These are phyloP conservation scores for Linnaemya vulpina DNA, from an alignment of 2,888 invertebrate genomes.

Conservation along the genomic window DNA sequence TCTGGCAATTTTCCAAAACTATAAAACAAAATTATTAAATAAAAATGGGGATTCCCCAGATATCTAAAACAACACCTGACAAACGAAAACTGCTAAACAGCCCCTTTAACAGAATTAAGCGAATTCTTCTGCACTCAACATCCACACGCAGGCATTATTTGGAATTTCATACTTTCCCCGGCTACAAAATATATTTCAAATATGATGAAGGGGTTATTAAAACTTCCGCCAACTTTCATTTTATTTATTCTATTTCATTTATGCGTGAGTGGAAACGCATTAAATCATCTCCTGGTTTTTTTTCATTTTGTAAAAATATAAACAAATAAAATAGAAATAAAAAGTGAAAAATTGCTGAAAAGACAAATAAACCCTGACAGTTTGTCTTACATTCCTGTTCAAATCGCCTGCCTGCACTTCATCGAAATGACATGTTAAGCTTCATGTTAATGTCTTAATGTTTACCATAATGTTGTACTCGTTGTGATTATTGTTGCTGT, in stretches of 20 bases:
- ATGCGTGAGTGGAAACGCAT: slow-evolving; percentile 27
- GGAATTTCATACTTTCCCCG: neutral
- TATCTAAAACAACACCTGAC: neutral
- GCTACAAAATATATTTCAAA: neutral
- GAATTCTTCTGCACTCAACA: neutral
- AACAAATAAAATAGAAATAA: neutral
- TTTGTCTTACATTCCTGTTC: slow-evolving; percentile 18
- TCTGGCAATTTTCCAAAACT: too few relatives aligned
- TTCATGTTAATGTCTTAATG: slow-evolving; percentile 20
- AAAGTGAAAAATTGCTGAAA: neutral
- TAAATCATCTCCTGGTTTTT: slow-evolving; percentile 13
- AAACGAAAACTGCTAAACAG: neutral
- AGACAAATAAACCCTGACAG: slow-evolving; percentile 34
- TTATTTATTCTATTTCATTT: neutral
- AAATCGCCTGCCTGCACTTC: slow-evolving; percentile 18
- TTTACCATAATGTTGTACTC: neutral
- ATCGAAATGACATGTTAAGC: slow-evolving; percentile 34
- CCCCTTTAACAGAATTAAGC: neutral
- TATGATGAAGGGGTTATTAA: neutral
- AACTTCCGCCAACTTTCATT: neutral
- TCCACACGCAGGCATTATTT: neutral
- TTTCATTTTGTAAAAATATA: neutral
- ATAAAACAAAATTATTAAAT: neutral
- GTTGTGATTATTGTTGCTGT: neutral
- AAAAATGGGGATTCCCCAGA: neutral